Conservation (phyloP, 2,888 invertebrate genomes). For the Cheilosia variabilis region DNA sequence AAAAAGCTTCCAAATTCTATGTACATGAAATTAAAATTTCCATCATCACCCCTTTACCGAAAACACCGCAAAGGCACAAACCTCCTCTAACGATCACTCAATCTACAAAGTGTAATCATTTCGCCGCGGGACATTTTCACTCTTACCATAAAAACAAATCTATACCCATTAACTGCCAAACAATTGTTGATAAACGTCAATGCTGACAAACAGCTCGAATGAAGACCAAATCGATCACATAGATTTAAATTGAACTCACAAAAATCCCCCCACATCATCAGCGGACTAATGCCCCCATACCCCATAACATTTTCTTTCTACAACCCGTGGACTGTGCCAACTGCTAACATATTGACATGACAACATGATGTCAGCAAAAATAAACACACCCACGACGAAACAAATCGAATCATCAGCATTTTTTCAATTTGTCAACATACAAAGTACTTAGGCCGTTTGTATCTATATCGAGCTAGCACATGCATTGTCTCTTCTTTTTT, state of each 20-base stretch:
- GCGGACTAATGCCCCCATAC: conserved; percentile 34
- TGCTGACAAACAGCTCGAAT: not conserved
- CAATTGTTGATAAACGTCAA: conserved; percentile 30
- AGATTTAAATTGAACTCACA: conserved; percentile 38
- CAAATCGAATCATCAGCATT: conserved; percentile 38
- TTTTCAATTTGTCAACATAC: conserved; percentile 38
- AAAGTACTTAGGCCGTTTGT: not conserved
- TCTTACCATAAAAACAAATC: conserved; percentile 3
- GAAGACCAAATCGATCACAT: conserved; percentile 53
- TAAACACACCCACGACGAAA: not conserved
- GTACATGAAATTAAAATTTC: too few species aligned
- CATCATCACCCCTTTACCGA: too few species aligned
- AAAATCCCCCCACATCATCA: conserved; percentile 45
- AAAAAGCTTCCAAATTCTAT: too few species aligned
- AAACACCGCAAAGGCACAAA: too few species aligned
- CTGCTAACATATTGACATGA: conserved; percentile 27
- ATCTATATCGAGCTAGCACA: not conserved
- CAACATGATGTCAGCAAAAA: conserved; percentile 28
- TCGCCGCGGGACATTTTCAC: conserved; percentile 1
- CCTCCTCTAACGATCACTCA: not conserved
- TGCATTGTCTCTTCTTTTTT: not conserved
- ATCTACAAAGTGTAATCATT: not conserved
- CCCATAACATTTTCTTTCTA: conserved; percentile 19
- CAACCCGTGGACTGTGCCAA: not conserved
- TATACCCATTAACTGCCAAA: conserved; percentile 34